These are phyloP conservation scores for Herpailurus yagouaroundi DNA, from an alignment of 2,113 vertebrate species.

Conservation along the genomic window DNA sequence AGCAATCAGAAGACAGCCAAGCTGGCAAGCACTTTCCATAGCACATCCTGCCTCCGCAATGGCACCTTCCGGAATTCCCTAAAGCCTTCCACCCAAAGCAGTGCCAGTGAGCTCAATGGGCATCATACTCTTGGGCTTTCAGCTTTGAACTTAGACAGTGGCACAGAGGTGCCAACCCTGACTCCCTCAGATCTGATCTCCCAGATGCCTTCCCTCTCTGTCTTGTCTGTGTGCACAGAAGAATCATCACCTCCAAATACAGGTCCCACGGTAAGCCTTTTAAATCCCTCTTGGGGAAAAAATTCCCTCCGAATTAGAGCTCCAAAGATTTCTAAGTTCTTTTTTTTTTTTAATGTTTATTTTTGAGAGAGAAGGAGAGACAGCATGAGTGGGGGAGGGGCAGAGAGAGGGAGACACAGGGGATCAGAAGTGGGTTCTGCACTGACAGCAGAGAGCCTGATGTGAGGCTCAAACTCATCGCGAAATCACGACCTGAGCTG, in stretches of 20 bases:
- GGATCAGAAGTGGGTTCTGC: too few relatives aligned
- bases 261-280: conserved; percentile 82
- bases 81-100: conserved; percentile 83
- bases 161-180: conserved; percentile 77
- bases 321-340: not conserved
- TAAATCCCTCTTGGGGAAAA: not conserved
- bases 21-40: conserved; percentile 85
- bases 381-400: too few relatives aligned
- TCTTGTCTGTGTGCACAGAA: conserved; percentile 82
- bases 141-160: conserved; percentile 82
- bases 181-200: conserved; percentile 73
- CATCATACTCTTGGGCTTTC: conserved; percentile 82
- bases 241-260: conserved; percentile 82
- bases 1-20: conserved; percentile 85
- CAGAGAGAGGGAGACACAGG: too few relatives aligned
- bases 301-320: not conserved
- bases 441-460: too few relatives aligned
- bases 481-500: too few relatives aligned
- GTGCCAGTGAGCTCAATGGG: conserved; percentile 87
- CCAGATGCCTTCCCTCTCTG: conserved; percentile 83
- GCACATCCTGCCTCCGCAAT: conserved; percentile 88
- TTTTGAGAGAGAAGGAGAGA: too few relatives aligned
- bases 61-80: conserved; percentile 86
- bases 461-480: too few relatives aligned
- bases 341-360: too few relatives aligned